Base-by-base conservation (phyloP, 1,140 invertebrate species). In the Helicoverpa zea region DNA sequence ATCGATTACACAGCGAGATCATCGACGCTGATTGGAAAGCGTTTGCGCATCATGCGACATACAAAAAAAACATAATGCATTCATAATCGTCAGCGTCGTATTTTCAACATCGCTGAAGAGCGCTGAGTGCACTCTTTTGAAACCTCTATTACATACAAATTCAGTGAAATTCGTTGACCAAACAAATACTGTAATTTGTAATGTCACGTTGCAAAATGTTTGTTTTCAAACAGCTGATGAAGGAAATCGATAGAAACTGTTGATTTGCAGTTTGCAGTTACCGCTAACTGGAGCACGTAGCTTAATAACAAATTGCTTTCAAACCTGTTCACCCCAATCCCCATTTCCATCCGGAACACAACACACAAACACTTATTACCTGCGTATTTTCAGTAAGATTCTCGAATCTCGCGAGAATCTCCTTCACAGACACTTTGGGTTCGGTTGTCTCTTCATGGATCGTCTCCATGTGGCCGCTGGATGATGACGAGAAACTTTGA, bases 321-420 rank as follows among this genome's bases (percentile, higher is more conserved):
- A 75, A 80, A 79, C 77, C 78, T 80, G 77, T 49, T 79, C 70
- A 82, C 66, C 81, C 77, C 58, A 63, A 63, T 73, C 66, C 81
- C 77, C 58, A 63, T 73, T 73, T 63, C n/a, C 47, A 81, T 72
- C 51, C 52, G 52, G 63, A 64, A 35, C 73, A 83, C 82, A 59
- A 70, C 73, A 80, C 81, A 84, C 68, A 81, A 58, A 49, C 80
- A 54, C 81, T 61, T 30, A 80, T 85, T 87, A 93, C 89, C 89
- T 92, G 92, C 35, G 86, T 70, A 75, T 93, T 95, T 83, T 95
- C 95, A 61, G 95, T 96, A 61, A 98, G 95, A 90, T 97, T 97
- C 87, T 98, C 97, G 90, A 98, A 98, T 66, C 97, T 95, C 47
- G 97, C 97, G 74, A 98, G 92, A 82, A 98, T 98, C 85, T 97